These are phyloP conservation scores for Australoheros scitulus DNA, from an alignment of 2,113 vertebrate genomes.

Conservation along the genomic window DNA sequence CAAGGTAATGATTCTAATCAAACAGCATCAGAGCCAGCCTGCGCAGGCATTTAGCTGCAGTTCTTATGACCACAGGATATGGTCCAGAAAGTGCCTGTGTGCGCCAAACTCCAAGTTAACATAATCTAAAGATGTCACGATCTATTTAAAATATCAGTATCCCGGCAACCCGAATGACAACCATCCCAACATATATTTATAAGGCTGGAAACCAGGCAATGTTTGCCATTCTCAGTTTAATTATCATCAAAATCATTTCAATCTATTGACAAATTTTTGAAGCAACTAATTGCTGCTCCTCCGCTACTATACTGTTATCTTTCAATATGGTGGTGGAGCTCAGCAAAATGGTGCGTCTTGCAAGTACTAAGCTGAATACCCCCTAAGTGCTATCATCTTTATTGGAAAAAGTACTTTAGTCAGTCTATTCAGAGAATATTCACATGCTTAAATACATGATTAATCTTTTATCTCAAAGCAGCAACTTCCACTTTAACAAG, in stretches of 20 bases:
- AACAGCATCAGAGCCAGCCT: constrained; percentile 23
- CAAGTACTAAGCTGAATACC: background rate
- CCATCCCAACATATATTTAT: background rate
- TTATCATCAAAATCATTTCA: background rate
- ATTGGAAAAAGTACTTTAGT: constrained; percentile 19
- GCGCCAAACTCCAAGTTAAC: background rate
- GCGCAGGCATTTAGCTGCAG: constrained; percentile 5
- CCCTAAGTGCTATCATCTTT: constrained; percentile 13
- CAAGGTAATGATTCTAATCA: constrained; percentile 56
- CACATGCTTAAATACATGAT: constrained; percentile 24
- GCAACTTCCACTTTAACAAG: constrained; percentile 18
- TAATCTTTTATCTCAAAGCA: constrained; percentile 16
- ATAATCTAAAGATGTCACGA: background rate
- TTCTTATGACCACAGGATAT: background rate
- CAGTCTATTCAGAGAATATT: background rate
- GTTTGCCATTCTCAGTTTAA: background rate
- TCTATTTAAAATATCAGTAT: background rate
- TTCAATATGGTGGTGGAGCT: background rate
- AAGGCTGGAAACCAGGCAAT: background rate
- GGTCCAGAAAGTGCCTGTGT: background rate
- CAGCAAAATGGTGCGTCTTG: constrained; percentile 9
- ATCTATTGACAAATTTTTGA: constrained; percentile 3
- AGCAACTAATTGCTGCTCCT: background rate
- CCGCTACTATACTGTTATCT: background rate
- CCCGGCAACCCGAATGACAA: background rate